Percentiles rank a stretch among this genome's conserved stretches.
Evolutionary conservation across 2,888 invertebrate species (phyloP).

Genomic region (Troides aeacus): DNA sequence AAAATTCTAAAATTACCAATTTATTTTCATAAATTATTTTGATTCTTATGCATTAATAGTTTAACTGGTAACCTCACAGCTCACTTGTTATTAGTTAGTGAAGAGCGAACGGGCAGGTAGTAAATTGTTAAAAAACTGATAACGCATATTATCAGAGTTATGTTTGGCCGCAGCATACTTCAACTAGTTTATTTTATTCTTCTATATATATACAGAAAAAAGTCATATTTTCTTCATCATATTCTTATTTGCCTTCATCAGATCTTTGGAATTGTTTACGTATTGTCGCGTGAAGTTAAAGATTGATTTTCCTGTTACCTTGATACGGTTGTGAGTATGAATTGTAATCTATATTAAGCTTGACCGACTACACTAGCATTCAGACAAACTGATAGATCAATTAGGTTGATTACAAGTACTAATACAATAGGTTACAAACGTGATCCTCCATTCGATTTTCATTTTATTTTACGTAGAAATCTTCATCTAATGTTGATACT

Average conservation of each 20-base stretch:
- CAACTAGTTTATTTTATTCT: no score
- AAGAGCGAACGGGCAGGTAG: not conserved
- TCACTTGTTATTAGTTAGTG: not conserved
- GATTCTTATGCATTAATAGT: no score
- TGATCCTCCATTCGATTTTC: no score
- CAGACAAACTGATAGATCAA: not conserved
- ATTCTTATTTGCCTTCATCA: no score
- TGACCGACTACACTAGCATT: not conserved
- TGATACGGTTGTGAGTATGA: constrained; percentile 16
- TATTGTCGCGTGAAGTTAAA: not conserved
- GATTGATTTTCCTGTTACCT: constrained; percentile 10
- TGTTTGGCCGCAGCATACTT: no score
- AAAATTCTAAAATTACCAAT: no score
- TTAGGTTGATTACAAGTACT: not conserved
- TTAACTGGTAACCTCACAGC: no score
- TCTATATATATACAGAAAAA: no score
- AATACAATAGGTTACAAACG: not conserved
- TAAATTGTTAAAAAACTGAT: not conserved
- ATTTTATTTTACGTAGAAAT: no score
- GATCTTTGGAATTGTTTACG: not conserved
- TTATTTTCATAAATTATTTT: no score
- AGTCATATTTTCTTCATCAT: no score
- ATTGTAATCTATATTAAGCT: not conserved
- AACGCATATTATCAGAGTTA: not conserved
- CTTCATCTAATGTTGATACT: no score